phyloP scores from a whole-genome alignment of 2,113 vertebrate species.

The Rhineura floridana region DNA sequence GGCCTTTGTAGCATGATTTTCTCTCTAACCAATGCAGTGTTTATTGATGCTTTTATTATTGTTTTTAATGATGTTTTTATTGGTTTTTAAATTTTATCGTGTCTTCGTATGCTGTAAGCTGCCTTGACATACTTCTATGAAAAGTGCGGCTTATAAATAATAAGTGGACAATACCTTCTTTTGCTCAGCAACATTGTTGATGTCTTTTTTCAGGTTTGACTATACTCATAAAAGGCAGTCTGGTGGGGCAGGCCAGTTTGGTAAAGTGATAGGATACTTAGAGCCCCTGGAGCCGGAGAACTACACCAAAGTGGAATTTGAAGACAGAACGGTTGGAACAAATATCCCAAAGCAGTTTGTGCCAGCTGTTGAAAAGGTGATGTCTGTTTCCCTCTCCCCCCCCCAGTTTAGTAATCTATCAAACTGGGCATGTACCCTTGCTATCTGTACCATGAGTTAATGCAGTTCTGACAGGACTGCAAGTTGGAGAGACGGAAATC shows the following conservation, averaged over 20 bases:
- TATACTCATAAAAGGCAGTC: conserved; percentile 95
- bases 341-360: conserved; percentile 94
- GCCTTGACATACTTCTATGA: no score
- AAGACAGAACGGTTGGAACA: conserved; percentile 89
- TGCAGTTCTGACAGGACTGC: not conserved
- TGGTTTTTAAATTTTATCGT: no score
- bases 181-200: not conserved
- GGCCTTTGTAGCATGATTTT: no score
- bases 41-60: no score
- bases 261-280: conserved; percentile 89
- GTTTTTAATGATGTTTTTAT: no score
- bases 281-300: conserved; percentile 87
- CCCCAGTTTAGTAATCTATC: fast-evolving
- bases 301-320: conserved; percentile 90
- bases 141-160: no score
- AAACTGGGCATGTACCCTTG: not conserved
- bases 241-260: conserved; percentile 92
- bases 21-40: no score
- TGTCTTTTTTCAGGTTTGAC: conserved; percentile 83
- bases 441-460: not conserved
- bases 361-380: conserved; percentile 91
- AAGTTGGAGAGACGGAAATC: not conserved
- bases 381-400: not conserved
- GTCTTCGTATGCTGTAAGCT: no score
- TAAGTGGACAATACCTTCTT: not conserved